These are phyloP conservation scores for Peucedramus taeniatus DNA, from an alignment of 2,113 vertebrate genomes.

Conservation along the genomic window DNA sequence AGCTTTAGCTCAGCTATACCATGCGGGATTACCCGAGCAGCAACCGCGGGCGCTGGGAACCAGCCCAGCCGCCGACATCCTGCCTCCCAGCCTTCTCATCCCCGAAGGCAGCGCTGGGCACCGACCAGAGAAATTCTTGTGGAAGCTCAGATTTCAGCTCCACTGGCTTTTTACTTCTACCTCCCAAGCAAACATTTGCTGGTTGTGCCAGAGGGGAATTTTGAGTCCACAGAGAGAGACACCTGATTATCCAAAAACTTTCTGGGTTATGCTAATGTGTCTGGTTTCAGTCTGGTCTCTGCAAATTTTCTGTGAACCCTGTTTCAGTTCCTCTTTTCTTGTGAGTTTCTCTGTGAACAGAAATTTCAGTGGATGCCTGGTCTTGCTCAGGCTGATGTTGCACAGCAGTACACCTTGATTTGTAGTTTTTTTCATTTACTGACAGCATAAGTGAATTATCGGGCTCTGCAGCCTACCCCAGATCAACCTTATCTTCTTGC, in stretches of 20 bases:
- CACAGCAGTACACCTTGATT: background rate
- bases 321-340: background rate
- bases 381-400: background rate
- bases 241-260: slow-evolving; percentile 10
- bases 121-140: slow-evolving; percentile 25
- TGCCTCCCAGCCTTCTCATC: background rate
- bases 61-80: background rate
- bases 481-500: background rate
- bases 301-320: background rate
- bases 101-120: background rate
- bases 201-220: slow-evolving; percentile 47
- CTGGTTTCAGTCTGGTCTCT: slow-evolving; percentile 11
- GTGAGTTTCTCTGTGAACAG: background rate
- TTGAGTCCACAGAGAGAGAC: background rate
- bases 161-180: background rate
- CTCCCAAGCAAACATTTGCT: background rate
- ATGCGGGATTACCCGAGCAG: background rate
- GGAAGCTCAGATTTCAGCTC: slow-evolving; percentile 40
- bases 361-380: background rate
- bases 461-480: background rate
- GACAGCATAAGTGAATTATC: background rate
- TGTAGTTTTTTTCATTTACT: background rate
- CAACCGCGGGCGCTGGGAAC: background rate
- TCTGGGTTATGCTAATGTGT: background rate
- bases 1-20: background rate